These are phyloP conservation scores for Aporrectodea caliginosa DNA, from an alignment of 1,140 invertebrate genomes.

Conservation along the genomic window DNA sequence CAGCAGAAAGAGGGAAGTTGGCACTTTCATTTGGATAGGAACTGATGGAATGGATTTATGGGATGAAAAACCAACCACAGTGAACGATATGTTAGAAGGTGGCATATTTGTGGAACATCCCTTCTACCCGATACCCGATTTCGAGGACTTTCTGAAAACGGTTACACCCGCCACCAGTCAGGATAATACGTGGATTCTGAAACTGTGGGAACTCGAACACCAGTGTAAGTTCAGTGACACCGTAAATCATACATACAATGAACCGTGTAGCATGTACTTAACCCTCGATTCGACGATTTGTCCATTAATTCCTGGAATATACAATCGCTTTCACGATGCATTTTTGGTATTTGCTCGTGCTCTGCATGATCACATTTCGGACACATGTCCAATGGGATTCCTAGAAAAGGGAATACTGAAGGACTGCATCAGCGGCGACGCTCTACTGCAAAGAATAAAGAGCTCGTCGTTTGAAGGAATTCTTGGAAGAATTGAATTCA, in stretches of 20 bases:
- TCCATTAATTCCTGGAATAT: background rate
- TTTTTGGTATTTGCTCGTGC: background rate
- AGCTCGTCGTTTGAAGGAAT: too few relatives aligned
- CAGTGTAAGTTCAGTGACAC: background rate
- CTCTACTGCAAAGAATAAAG: too few relatives aligned
- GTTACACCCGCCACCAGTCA: background rate
- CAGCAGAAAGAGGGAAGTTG: conserved; percentile 4
- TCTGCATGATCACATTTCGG: background rate
- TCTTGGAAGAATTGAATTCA: too few relatives aligned
- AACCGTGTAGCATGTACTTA: background rate
- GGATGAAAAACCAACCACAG: background rate
- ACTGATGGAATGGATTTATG: background rate
- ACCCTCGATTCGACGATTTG: background rate
- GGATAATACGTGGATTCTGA: background rate
- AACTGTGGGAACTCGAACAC: background rate
- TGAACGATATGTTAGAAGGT: background rate
- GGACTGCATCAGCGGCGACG: background rate
- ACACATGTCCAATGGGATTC: background rate
- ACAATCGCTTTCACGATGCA: background rate
- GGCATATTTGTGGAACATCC: background rate
- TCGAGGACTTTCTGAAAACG: background rate
- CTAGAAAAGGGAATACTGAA: background rate
- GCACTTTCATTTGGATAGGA: conserved; percentile 14
- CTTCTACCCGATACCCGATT: background rate
- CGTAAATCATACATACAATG: background rate